Evolutionary conservation across 2,888 invertebrate genomes (phyloP), one percentile per base, ranked within the genome.

Genomic region (Camponotus fellah): DNA sequence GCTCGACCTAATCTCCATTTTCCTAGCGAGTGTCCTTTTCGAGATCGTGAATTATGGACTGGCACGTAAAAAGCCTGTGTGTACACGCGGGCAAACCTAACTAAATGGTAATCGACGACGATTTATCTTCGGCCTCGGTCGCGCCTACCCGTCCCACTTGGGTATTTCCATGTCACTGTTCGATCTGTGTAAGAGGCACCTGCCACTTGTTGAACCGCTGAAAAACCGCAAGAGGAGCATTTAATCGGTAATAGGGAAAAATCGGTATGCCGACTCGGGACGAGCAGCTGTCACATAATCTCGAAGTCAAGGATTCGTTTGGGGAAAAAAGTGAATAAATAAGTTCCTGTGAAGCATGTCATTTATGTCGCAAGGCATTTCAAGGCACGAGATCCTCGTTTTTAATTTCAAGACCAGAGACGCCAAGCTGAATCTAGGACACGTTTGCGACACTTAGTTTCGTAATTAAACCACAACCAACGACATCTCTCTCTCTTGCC

Each of bases 51-150:
- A 87, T 90, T 91, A 90, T 89, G 89, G 91, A 89, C 89, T 87
- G 82, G 83, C 87, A 87, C 85, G 88, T 81, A 87, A 87, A 87
- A 87, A 89, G 86, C 85, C 82, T 76, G 79, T 85, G 74, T 84
- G 86, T 85, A 88, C 83, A 88, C 86, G 86, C 66, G 66, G 84
- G 49, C 75, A 83, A 84, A 90, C 85, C 88, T 91, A 88, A 90
- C 91, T 90, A 91, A 92, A 92, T 89, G 91, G 88, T 91, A 90
- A 91, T 92, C 89, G 92, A 79, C 87, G 84, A 86, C 87, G 87
- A 92, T 92, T 92, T 92, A 92, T 92, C 91, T 88, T 88, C 85
- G 76, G 69, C 75, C 83, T 84, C 86, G 90, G 85, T 87, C 83
- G 80, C 83, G 83, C 75, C 79, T 83, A 79, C 65, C 85, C 53